Base-by-base conservation (phyloP, 1,140 invertebrate species). In the Drosophila lini region DNA sequence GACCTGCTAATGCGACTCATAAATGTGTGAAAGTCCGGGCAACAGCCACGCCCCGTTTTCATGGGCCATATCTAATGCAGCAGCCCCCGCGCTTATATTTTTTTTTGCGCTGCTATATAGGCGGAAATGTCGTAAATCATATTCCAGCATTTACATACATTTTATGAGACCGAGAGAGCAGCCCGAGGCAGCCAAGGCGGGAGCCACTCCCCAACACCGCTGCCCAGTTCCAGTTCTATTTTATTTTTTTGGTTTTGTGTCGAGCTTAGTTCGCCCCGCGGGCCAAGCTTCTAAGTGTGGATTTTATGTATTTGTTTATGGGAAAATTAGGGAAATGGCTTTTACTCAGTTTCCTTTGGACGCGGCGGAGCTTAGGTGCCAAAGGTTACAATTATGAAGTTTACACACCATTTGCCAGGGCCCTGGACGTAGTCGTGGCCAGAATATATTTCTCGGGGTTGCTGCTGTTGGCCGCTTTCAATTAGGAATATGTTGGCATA, bases 291-390 rank as follows among this genome's bases (percentile, higher is more conserved):
- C 75, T 75, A 91, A 91, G 90, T 91, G 90, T 91, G 85, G 85
- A 91, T 91, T 91, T 91, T 91, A 91, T 91, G 90, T 83, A 74
- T 84, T 90, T 90, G 90, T 91, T 91, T 91, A 91, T 91, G 90
- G 85, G 82, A 86, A 91, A 91, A 91, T 91, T 91, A 91, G 82
- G 88, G 78, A 91, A 91, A 90, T 90, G 78, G 82, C 82, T 84
- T 73, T 84, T 77, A 83, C 84, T 81, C 68, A 65, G 74, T 78
- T 79, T 65, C 53, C 57, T 25, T 42, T 40, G 52, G 57, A 74
- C 19, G 58, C 32, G 22, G 16, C 22, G 11, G 44, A 44, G 59
- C 50, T 38, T 70, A 89, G 84, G 84, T 88, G 83, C 78, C 80
- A 90, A 88, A 88, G 84, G 84, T 89, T 90, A 88, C 84, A 88